phyloP scores from a whole-genome alignment of 2,888 invertebrate species.

The Xanthia icteritia region DNA sequence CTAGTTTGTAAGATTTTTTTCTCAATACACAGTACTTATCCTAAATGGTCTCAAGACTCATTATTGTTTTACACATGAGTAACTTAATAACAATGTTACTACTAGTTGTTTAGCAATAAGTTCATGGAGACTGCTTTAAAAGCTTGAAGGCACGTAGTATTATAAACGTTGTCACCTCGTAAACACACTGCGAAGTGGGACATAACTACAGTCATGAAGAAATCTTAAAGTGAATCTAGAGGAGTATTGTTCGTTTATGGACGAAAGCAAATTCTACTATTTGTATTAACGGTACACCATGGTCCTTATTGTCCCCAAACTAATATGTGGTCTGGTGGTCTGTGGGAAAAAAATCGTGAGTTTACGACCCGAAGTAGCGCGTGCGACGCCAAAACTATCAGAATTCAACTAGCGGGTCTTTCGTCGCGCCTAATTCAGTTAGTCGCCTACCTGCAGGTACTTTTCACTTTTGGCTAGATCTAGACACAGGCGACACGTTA shows the following conservation, averaged over 20 bases:
- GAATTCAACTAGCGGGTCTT: slow-evolving; percentile 69
- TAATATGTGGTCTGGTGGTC: neutral
- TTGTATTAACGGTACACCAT: neutral
- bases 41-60: neutral
- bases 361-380: slow-evolving; percentile 30
- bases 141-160: neutral
- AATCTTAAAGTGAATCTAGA: neutral
- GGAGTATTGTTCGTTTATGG: neutral
- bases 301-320: neutral
- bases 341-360: too few relatives aligned
- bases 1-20: neutral
- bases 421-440: slow-evolving; percentile 70
- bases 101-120: neutral
- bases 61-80: neutral
- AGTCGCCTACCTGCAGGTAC: slow-evolving; percentile 63
- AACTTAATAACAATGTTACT: neutral
- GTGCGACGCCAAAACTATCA: slow-evolving; percentile 61
- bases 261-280: neutral
- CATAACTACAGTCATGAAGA: neutral
- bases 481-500: slow-evolving; percentile 10
- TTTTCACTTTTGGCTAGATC: slow-evolving; percentile 51
- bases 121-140: neutral
- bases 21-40: neutral
- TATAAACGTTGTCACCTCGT: neutral
- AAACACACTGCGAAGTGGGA: neutral